phyloP scores from a whole-genome alignment of 1,140 invertebrate species.

The Drosophila mojavensis region DNA sequence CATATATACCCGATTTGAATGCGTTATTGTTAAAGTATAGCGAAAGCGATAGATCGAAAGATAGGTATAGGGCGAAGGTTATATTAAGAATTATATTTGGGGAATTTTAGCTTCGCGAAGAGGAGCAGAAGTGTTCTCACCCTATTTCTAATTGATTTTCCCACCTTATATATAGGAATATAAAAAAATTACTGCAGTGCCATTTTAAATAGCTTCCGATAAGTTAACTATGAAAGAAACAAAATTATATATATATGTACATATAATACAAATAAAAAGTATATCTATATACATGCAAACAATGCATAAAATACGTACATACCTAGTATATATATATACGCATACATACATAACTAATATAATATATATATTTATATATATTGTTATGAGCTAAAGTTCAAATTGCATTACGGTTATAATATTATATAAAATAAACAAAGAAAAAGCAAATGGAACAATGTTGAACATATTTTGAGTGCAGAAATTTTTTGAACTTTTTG shows the following conservation, averaged over 20 bases:
- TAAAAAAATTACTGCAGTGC: slow-evolving; percentile 83
- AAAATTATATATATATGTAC: slow-evolving; percentile 43
- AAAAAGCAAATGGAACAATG: slow-evolving; percentile 78
- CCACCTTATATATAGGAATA: slow-evolving; percentile 83
- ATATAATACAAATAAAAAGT: neutral
- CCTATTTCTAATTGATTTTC: slow-evolving; percentile 83
- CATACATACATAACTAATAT: slow-evolving; percentile 30
- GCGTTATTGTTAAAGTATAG: slow-evolving; percentile 45
- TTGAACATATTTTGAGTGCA: slow-evolving; percentile 80
- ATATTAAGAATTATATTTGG: slow-evolving; percentile 33
- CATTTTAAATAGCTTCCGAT: slow-evolving; percentile 84
- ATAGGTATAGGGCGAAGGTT: neutral
- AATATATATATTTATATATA: slow-evolving; percentile 53
- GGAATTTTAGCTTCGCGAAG: slow-evolving; percentile 43
- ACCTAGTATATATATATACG: slow-evolving; percentile 64
- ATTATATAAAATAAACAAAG: slow-evolving; percentile 34
- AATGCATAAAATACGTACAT: slow-evolving; percentile 53
- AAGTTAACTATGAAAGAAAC: slow-evolving; percentile 54
- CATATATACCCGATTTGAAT: slow-evolving; percentile 23
- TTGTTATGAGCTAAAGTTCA: slow-evolving; percentile 82
- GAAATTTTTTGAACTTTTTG: slow-evolving; percentile 73
- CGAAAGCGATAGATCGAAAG: neutral
- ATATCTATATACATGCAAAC: slow-evolving; percentile 22
- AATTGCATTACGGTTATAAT: slow-evolving; percentile 72
- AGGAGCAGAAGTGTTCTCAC: slow-evolving; percentile 36